Conservation (phyloP, 2,888 invertebrate species). For the Athetis lepigone region DNA sequence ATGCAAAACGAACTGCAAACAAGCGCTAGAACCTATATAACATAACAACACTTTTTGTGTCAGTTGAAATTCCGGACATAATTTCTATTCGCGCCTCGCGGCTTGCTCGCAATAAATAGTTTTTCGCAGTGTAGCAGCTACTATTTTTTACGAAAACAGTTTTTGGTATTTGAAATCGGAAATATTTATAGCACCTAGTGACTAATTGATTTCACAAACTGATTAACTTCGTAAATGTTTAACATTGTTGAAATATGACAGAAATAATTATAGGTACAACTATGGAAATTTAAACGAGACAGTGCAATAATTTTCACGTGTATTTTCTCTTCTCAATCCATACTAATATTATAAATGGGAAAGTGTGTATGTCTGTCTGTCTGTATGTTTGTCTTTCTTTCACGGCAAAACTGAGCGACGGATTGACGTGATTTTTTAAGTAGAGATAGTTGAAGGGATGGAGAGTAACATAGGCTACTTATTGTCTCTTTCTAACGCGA, state of each 20-base stretch:
- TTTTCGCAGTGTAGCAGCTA: slow-evolving; percentile 38
- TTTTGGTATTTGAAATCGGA: slow-evolving; percentile 36
- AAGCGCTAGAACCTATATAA: slow-evolving; percentile 35
- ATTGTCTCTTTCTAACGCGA: too few relatives aligned
- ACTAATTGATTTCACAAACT: slow-evolving; percentile 23
- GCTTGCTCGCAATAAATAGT: slow-evolving; percentile 28
- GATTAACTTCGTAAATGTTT: slow-evolving; percentile 2
- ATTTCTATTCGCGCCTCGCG: slow-evolving; percentile 55
- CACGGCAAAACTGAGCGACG: too few relatives aligned
- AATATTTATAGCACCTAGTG: slow-evolving; percentile 18
- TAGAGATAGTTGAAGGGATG: too few relatives aligned
- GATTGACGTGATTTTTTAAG: too few relatives aligned
- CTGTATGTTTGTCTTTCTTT: too few relatives aligned
- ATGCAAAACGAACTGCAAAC: slow-evolving; percentile 46
- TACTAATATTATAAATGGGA: too few relatives aligned
- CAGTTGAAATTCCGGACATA: slow-evolving; percentile 55
- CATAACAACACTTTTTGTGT: slow-evolving; percentile 46
- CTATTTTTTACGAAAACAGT: slow-evolving; percentile 25
- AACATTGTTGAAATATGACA: not conserved
- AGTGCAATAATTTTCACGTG: slow-evolving; percentile 3
- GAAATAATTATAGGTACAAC: not conserved
- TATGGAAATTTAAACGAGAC: slow-evolving; percentile 2
- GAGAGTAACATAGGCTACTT: too few relatives aligned
- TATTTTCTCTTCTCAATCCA: slow-evolving; percentile 17
- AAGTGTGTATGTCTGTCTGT: too few relatives aligned